These are phyloP conservation scores for Cettia cetti DNA, from an alignment of 2,113 vertebrate genomes.

Conservation along the genomic window DNA sequence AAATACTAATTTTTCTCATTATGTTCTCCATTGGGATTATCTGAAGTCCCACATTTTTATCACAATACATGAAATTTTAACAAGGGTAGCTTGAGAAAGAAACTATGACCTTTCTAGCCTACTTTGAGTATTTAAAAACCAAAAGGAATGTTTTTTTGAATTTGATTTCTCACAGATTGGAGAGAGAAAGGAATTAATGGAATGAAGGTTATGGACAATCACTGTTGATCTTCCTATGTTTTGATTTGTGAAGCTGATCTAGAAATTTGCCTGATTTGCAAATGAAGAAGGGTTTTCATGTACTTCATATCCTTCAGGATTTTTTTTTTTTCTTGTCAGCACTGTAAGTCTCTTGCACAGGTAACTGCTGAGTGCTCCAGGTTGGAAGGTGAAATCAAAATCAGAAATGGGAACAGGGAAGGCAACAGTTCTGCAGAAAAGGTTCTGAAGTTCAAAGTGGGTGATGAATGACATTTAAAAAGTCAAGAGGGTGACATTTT, in stretches of 20 bases:
- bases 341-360: background rate
- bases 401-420: background rate
- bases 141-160: background rate
- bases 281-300: background rate
- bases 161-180: background rate
- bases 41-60: background rate
- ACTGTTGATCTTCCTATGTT: background rate
- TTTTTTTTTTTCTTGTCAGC: background rate
- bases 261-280: background rate
- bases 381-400: background rate
- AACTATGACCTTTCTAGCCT: background rate
- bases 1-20: background rate
- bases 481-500: background rate
- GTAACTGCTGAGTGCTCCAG: background rate
- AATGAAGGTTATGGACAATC: background rate
- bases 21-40: background rate
- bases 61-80: background rate
- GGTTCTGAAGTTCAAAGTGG: background rate
- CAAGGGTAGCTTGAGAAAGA: background rate
- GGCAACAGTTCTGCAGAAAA: background rate
- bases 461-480: background rate
- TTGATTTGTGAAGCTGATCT: background rate
- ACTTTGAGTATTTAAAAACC: background rate
- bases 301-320: background rate
- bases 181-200: background rate